These are phyloP conservation scores for Scrobipalpa atriplicella DNA, from an alignment of 2,888 invertebrate genomes.

Conservation along the genomic window DNA sequence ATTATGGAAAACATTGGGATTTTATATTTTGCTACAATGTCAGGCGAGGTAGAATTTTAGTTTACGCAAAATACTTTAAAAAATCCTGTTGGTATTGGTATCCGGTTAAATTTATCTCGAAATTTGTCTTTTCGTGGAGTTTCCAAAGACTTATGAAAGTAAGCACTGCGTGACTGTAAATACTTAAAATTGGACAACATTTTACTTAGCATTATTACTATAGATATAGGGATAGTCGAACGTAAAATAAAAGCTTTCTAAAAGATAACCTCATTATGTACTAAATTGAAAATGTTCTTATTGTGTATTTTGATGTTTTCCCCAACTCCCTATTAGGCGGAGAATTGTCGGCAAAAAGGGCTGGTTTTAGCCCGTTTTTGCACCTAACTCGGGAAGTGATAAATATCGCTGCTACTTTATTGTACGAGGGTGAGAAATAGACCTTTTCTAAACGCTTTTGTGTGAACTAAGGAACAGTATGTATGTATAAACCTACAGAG, in stretches of 20 bases:
- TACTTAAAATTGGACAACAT: too few species aligned
- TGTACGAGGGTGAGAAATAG: not conserved
- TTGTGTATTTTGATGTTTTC: slow-evolving; percentile 14
- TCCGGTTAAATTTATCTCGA: too few species aligned
- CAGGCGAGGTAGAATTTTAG: too few species aligned
- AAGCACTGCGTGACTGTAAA: too few species aligned
- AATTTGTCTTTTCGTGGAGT: too few species aligned
- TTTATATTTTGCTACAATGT: too few species aligned
- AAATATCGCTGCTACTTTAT: slow-evolving; percentile 3
- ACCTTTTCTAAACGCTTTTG: not conserved
- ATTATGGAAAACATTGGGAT: too few species aligned
- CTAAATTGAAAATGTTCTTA: slow-evolving; percentile 24
- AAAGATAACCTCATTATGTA: slow-evolving; percentile 18
- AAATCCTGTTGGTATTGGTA: too few species aligned
- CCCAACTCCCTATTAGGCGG: slow-evolving; percentile 3
- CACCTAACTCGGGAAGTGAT: not conserved
- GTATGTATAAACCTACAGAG: not conserved
- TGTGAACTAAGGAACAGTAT: not conserved
- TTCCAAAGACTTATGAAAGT: too few species aligned
- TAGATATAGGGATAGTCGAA: too few species aligned
- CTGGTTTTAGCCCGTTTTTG: slow-evolving; percentile 11
- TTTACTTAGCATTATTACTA: too few species aligned
- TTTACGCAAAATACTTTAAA: too few species aligned
- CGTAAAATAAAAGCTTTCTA: not conserved
- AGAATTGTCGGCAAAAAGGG: slow-evolving; percentile 14